Base-by-base conservation (phyloP, 2,113 vertebrate species). In the Pelecanoides urinatrix region DNA sequence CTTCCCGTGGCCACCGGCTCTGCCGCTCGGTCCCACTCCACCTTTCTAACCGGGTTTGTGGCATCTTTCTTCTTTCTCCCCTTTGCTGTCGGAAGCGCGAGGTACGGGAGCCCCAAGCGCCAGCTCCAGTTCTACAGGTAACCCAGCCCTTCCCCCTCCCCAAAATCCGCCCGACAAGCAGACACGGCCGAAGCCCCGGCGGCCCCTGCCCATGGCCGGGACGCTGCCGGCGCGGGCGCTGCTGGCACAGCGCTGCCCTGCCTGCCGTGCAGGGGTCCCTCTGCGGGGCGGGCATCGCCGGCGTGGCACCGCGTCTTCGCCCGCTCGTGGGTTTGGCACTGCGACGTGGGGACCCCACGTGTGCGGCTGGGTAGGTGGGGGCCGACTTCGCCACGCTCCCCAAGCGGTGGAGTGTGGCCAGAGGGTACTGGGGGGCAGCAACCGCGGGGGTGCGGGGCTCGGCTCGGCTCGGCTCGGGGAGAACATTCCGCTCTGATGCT, bases 121-220 rank as follows among this genome's bases (percentile, higher is more conserved):
- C 99, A 99, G 98, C 99, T 99, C 98, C 99, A 99, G 98, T 99
- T 99, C 98, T 99, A 99, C 99, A 99, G 99, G 99, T 99, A 99
- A 98, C 53, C 38, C 86, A 88, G 91, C 88, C 72, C 89, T 82
- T 91, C 42, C 16, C 82, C 87, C 61, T 70, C 75, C 88, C 81
- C 45, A 45, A 40, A 55, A 61, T 27, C 45, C 13, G 15, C 55
- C 8, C 7, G 7, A 66, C 4, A 16, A 36, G 49, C 67, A 11
- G 47, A 56, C 7, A 0, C 0, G 12, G 45, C 49, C 8, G 3
- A 53, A 81, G 44, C 44, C 70, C 56, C 4, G 4, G 36, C 5
- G 5, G 20, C 42, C 50, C n/a, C 47, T 81, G n/a, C n/a, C 75
- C 19, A 0, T 42, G 56, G 19, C 44, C 5, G 7, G n/a, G 30